Evolutionary conservation across 2,797 vertebrate species (phyloP).

Genomic region (Phataginus tricuspis): DNA sequence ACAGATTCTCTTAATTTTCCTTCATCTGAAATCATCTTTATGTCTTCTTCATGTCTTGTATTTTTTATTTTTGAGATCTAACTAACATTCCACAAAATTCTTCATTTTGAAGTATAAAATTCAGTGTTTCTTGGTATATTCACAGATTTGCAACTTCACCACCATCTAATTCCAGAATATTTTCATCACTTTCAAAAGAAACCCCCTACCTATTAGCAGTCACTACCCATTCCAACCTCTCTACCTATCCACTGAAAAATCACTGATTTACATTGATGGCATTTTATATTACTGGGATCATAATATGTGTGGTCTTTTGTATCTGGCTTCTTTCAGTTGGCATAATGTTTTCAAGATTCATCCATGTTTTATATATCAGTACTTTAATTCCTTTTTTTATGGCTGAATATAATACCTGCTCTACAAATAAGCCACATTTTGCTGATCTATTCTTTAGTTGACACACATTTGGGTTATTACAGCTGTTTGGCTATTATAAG

Average conservation of each 20-base stretch:
- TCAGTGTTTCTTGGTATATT: neutral
- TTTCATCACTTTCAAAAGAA: neutral
- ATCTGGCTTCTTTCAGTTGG: neutral
- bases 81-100: neutral
- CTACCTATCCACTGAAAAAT: neutral
- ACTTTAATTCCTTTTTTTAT: neutral
- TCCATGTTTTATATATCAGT: neutral
- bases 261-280: neutral
- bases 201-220: neutral
- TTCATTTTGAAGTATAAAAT: neutral
- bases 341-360: neutral
- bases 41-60: neutral
- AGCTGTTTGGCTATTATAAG: neutral
- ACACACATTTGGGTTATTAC: neutral
- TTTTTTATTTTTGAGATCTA: neutral
- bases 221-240: neutral
- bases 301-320: neutral
- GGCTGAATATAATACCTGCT: neutral
- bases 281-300: neutral
- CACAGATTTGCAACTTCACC: neutral
- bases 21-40: neutral
- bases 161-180: neutral
- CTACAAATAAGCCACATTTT: neutral
- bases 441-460: neutral
- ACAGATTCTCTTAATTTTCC: neutral